Evolutionary conservation across 2,797 vertebrate species (phyloP), one percentile per base, ranked within the genome.

Genomic region (Hephaestus fuliginosus): DNA sequence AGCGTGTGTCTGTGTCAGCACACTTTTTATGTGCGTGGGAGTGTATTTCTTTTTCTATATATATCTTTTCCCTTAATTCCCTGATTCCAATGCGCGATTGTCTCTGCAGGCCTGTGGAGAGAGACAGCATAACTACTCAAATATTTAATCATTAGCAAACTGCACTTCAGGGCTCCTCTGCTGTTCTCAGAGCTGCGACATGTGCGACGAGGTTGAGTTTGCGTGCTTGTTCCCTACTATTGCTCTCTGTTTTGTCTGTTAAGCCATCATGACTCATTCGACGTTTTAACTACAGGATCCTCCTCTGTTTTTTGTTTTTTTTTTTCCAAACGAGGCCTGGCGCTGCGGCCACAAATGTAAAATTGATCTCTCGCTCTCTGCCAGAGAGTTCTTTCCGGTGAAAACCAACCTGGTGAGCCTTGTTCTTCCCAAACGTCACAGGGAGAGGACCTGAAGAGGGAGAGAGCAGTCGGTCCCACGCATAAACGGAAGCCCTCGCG

Each of bases 221-320:
- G 39, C 39, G 7, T 30, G 9, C 36, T 3, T 12, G 14, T 22
- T 33, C 14, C 11, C 7, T 20, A 6, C 49, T 2, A 3, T n/a
- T 46, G 48, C 44, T 56, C 13, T 25, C 8, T 52, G 13, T 12
- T 5, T 17, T 28, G 15, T n/a, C 39, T 55, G 15, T 70, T 9
- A 57, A 53, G 53, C 22, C 36, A 9, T 13, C 7, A 2, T 63
- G 52, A 22, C 25, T 61, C 49, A 25, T 49, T 55, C 56, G 53
- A 73, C 28, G 18, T 75, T 71, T 60, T 36, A 76, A 61, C 10
- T 7, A 22, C 74, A 61, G 28, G 33, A 51, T 53, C 33, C 15
- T 64, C 20, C 63, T 56, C 20, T 20, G 3, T 25, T 25, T 25
- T 25, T 25, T 25, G 1, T 25, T 25, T 25, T 25, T 25, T 13